Evolutionary conservation across 2,113 vertebrate genomes (phyloP).

Genomic region (Leptobrachium leishanense): DNA sequence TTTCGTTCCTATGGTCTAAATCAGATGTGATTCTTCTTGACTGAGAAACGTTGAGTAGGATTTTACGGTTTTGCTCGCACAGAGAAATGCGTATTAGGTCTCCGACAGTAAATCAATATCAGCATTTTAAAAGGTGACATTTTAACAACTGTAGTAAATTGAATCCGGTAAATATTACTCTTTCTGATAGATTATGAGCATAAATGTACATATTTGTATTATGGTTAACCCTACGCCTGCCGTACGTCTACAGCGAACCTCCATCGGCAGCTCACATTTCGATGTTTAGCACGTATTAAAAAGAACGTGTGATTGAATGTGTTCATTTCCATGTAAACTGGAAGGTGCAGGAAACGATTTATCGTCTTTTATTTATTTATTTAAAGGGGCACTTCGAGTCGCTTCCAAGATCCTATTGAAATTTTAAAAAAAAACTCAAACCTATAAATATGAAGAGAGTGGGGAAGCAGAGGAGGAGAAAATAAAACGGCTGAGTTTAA

Average conservation of each 20-base stretch:
- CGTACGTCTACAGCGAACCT: neutral
- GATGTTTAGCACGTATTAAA: too few relatives aligned
- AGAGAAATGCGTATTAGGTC: constrained; percentile 55
- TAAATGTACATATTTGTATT: constrained; percentile 34
- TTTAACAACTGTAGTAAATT: constrained; percentile 67
- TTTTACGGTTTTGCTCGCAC: constrained; percentile 55
- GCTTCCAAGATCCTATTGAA: too few relatives aligned
- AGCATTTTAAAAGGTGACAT: constrained; percentile 70
- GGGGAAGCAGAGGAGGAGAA: too few relatives aligned
- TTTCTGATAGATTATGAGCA: constrained; percentile 68
- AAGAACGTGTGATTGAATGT: too few relatives aligned
- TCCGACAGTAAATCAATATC: constrained; percentile 73
- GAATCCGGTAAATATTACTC: constrained; percentile 63
- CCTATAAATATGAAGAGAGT: too few relatives aligned
- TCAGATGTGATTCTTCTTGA: constrained; percentile 51
- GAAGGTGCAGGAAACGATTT: too few relatives aligned
- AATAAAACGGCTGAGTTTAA: too few relatives aligned
- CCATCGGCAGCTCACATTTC: too few relatives aligned
- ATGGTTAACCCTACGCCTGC: constrained; percentile 8
- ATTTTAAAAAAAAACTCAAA: too few relatives aligned
- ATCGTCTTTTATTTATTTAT: too few relatives aligned
- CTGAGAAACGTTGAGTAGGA: constrained; percentile 50
- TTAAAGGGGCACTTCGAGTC: too few relatives aligned
- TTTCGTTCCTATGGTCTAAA: constrained; percentile 32
- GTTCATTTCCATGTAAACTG: too few relatives aligned